A percentile compares a stretch with the other conserved stretches of the same genome.
Evolutionary conservation across 2,797 vertebrate species (phyloP).

Genomic region (Platalea minor): DNA sequence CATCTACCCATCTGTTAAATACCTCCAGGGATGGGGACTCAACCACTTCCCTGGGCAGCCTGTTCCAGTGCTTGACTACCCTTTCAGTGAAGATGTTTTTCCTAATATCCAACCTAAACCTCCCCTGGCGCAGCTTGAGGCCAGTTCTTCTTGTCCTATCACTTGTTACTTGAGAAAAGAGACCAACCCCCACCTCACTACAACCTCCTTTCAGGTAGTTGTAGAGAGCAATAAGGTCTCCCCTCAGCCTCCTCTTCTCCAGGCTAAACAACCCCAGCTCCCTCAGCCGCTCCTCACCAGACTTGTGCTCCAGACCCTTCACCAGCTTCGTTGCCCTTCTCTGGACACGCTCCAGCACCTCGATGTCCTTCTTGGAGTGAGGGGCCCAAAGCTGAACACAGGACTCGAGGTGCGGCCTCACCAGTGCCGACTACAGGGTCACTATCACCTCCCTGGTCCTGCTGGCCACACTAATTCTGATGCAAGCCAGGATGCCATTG

Average conservation of each 20-base stretch:
- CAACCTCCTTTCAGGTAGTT: background rate
- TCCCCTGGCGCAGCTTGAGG: too few species aligned
- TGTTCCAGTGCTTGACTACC: background rate
- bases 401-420: background rate
- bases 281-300: background rate
- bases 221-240: background rate
- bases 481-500: background rate
- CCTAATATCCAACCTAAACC: too few species aligned
- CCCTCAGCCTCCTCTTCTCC: background rate
- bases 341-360: background rate
- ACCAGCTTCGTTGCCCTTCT: background rate
- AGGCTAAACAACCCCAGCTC: background rate
- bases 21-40: background rate
- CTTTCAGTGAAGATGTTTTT: background rate
- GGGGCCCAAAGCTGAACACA: background rate
- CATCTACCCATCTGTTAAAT: background rate
- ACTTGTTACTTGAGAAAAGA: background rate
- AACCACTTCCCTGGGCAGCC: background rate
- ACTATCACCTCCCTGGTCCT: background rate
- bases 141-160: background rate
- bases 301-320: background rate
- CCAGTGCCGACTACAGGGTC: background rate
- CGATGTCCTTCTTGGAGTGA: background rate
- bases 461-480: background rate
- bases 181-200: background rate